Conservation (phyloP, 2,888 invertebrate genomes). For the Eupithecia subumbrata region DNA sequence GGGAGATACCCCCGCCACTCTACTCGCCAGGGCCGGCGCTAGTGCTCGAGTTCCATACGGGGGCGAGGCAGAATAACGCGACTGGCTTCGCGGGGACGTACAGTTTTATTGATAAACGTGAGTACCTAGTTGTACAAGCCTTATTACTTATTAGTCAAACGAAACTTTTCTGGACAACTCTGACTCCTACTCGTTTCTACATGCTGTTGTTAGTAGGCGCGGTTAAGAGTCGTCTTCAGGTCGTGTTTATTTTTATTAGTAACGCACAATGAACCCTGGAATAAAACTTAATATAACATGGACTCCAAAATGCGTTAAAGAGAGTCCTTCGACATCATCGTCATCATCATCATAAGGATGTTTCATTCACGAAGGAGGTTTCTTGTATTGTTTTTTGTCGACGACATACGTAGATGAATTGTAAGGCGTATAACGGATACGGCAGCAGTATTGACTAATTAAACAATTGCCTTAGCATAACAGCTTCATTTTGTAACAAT, state of each 20-base stretch:
- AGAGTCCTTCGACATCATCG: neutral
- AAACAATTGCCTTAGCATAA: neutral
- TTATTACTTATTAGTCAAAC: neutral
- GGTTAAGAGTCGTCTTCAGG: neutral
- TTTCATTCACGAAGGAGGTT: neutral
- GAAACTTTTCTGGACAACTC: neutral
- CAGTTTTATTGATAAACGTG: constrained; percentile 90
- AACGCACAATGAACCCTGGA: neutral
- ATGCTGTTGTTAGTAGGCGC: neutral
- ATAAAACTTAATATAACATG: neutral
- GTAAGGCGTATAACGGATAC: neutral
- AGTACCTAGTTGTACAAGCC: constrained; percentile 61
- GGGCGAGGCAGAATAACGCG: constrained; percentile 77
- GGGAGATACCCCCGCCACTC: constrained; percentile 88
- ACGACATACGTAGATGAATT: neutral
- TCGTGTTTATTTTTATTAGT: neutral
- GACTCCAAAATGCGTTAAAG: neutral
- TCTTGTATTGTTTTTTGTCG: neutral
- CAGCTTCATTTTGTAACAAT: neutral
- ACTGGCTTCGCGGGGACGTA: constrained; percentile 91
- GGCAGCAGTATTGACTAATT: neutral
- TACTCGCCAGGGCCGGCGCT: constrained; percentile 90
- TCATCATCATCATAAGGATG: neutral
- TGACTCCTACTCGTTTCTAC: neutral
- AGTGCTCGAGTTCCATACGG: constrained; percentile 89